These are phyloP conservation scores for Caenorhabditis sp. DNA, from an alignment of 2,888 invertebrate genomes.

Conservation along the genomic window DNA sequence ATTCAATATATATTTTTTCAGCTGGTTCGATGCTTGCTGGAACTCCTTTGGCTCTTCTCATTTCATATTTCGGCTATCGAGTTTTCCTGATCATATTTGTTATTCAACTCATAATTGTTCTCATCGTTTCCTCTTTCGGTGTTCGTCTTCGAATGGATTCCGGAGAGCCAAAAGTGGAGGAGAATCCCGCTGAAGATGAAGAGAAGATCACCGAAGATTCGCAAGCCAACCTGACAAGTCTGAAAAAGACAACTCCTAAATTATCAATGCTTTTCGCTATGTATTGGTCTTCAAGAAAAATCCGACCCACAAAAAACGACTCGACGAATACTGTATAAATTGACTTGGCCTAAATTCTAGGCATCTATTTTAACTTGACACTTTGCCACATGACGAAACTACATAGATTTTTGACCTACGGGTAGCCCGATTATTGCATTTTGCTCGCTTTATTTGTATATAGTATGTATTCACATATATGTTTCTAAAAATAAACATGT, in stretches of 20 bases:
- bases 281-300: neutral
- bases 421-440: neutral
- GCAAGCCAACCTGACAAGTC: neutral
- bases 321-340: neutral
- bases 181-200: neutral
- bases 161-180: neutral
- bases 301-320: neutral
- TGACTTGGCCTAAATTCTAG: neutral
- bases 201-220: neutral
- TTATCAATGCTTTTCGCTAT: neutral
- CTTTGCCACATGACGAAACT: too few relatives aligned
- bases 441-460: neutral
- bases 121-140: constrained; percentile 37
- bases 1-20: too few relatives aligned
- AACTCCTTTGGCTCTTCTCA: constrained; percentile 46
- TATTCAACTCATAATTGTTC: constrained; percentile 32
- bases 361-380: neutral
- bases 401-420: neutral
- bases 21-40: constrained; percentile 58
- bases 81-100: constrained; percentile 46
- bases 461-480: neutral
- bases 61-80: constrained; percentile 39
- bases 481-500: neutral
- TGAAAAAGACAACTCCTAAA: neutral
- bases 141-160: constrained; percentile 34